Base-by-base conservation (phyloP, 2,888 invertebrate species). In the Tachystola acroxantha region DNA sequence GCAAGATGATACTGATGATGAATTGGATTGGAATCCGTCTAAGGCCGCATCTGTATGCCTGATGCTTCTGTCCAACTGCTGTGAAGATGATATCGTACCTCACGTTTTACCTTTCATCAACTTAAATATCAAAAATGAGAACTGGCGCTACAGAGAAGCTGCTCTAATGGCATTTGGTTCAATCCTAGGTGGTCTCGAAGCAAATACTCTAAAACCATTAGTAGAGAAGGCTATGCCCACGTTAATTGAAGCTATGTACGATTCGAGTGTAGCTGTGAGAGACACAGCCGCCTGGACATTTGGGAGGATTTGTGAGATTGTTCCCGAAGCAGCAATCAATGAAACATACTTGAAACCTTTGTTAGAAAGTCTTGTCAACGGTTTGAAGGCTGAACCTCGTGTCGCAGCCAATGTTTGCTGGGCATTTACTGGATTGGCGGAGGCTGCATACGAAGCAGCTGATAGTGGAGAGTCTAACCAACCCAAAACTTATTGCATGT, bases 211-310 rank as follows among this genome's bases (percentile, higher is more conserved):
- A 37, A 96, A 96, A 73, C 96, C 96, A 1, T 85, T 99, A 33
- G 98, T 99, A 0, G 97, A 98, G 68, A 96, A 98, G 69, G 99
- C 99, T 0, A 96, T 99, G 94, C 95, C 96, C 1, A 97, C 96
- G 19, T 88, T 99, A 29, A 98, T 99, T 48, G 93, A 95, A 53
- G 89, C 98, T 19, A 96, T 99, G 94, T 95, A 96, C 61, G 99
- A 99, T 72, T 87, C 88, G 2, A 96, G 96, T 72, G 97, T 99
- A 1, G 95, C 94, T 39, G 99, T 99, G 0, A 89, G 98, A 45
- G 99, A 99, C 70, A 99, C 99, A 0, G 95, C 97, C 0, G 99
- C 99, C 0, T 99, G 99, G 99, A 97, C 98, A 0, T 95, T 99
- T 54, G 98, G 99, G 6, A 90, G 99, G 43, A 96, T 99, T 46